phyloP scores from a whole-genome alignment of 2,113 vertebrate species.

The Tupaia chinensis region DNA sequence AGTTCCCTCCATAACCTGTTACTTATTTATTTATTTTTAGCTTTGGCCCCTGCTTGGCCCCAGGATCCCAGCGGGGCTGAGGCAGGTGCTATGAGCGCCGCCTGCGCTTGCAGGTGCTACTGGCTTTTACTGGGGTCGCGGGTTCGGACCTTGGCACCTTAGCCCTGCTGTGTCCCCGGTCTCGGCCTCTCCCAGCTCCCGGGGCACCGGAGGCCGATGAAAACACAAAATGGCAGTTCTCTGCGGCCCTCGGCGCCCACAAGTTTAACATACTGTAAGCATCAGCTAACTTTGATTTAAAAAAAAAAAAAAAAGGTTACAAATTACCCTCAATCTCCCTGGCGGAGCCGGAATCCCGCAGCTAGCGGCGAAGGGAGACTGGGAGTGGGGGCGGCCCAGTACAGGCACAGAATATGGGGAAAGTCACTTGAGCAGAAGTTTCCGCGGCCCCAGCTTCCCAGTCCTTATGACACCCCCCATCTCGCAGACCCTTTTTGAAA shows the following conservation, averaged over 20 bases:
- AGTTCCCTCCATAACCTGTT: conserved; percentile 86
- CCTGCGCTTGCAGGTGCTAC: conserved; percentile 31
- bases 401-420: not conserved
- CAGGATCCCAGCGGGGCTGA: not conserved
- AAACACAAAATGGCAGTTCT: conserved; percentile 98
- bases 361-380: not conserved
- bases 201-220: conserved; percentile 91
- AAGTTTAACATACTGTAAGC: conserved; percentile 92
- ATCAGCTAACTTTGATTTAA: conserved; percentile 87
- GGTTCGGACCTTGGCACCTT: conserved; percentile 82
- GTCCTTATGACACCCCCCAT: not conserved
- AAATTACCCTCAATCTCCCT: conserved; percentile 45
- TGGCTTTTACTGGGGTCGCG: conserved; percentile 70
- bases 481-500: conserved; percentile 67
- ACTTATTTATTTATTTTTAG: conserved; percentile 79
- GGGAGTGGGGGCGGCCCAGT: not conserved
- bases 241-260: conserved; percentile 90
- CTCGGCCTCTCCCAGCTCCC: conserved; percentile 83
- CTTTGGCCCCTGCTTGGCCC: not conserved
- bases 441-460: conserved; percentile 12
- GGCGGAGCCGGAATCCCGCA: conserved; percentile 41
- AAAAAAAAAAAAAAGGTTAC: conserved; percentile 35
- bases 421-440: conserved; percentile 79
- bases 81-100: conserved; percentile 73
- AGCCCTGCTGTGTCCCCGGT: conserved; percentile 59